Percentiles rank a stretch among this genome's conserved stretches.
These are phyloP conservation scores for Dynastes hyllus DNA, from an alignment of 2,888 invertebrate species.

Conservation along the genomic window DNA sequence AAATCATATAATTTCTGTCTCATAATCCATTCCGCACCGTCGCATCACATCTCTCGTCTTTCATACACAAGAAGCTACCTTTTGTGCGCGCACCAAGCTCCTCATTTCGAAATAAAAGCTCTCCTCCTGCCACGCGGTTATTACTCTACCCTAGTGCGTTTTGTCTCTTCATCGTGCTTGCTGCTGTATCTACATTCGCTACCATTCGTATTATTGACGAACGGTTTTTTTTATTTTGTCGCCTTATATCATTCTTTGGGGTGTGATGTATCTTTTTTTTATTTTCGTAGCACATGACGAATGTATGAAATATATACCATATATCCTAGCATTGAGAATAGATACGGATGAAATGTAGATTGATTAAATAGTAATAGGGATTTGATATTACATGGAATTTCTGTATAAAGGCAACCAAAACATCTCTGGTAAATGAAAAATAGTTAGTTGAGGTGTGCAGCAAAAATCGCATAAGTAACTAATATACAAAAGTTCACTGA, in stretches of 20 bases:
- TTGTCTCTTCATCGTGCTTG: slow-evolving; percentile 11
- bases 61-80: slow-evolving; percentile 9
- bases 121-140: slow-evolving; percentile 6
- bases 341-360: no score
- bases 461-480: no score
- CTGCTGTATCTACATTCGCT: neutral
- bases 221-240: neutral
- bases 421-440: no score
- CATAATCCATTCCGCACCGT: slow-evolving; percentile 23
- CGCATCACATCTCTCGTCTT: slow-evolving; percentile 12
- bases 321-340: neutral
- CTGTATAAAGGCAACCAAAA: no score
- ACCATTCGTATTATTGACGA: neutral
- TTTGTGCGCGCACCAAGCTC: slow-evolving; percentile 1
- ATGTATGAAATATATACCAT: neutral
- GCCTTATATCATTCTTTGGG: neutral
- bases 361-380: no score
- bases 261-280: neutral
- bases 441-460: no score
- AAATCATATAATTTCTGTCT: slow-evolving; percentile 35
- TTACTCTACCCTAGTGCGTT: slow-evolving; percentile 6
- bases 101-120: slow-evolving; percentile 39
- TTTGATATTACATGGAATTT: no score
- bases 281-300: neutral
- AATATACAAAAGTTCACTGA: no score